These are phyloP conservation scores for Sphyrna mokarran DNA, from an alignment of 2,113 vertebrate species.

Conservation along the genomic window DNA sequence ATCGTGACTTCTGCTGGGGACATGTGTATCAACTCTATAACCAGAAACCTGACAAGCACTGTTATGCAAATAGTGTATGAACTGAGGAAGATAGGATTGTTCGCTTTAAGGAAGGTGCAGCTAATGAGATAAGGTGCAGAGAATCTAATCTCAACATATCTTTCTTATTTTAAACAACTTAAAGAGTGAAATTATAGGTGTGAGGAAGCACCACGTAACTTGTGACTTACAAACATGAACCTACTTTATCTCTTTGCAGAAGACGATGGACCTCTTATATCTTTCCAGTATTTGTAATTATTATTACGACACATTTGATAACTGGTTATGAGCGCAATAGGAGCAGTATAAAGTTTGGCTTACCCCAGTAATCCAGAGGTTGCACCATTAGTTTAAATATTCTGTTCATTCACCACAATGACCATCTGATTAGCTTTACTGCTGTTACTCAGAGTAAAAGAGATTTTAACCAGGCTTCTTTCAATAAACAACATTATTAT, in stretches of 20 bases:
- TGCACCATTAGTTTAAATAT: too few relatives aligned
- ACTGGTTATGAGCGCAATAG: too few relatives aligned
- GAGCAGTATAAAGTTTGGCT: too few relatives aligned
- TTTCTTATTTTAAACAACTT: background rate
- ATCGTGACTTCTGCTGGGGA: conserved; percentile 12
- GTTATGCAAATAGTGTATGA: background rate
- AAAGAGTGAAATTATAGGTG: background rate
- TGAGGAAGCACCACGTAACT: background rate
- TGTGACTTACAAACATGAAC: background rate
- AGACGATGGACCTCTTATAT: background rate
- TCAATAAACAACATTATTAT: too few relatives aligned
- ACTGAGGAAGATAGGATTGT: background rate
- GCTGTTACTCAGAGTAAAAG: too few relatives aligned
- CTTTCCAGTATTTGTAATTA: conserved; percentile 1
- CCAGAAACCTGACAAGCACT: background rate
- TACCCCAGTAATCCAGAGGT: too few relatives aligned
- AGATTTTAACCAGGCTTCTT: too few relatives aligned
- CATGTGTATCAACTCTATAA: background rate
- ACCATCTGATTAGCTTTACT: too few relatives aligned
- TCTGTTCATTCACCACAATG: too few relatives aligned
- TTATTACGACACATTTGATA: background rate
- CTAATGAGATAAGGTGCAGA: background rate
- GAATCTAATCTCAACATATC: background rate
- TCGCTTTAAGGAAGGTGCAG: background rate
- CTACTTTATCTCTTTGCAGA: background rate